A percentile compares a stretch with the other conserved stretches of the same genome.
These are phyloP conservation scores for Lacerta agilis DNA, from an alignment of 2,797 vertebrate species.

Conservation along the genomic window DNA sequence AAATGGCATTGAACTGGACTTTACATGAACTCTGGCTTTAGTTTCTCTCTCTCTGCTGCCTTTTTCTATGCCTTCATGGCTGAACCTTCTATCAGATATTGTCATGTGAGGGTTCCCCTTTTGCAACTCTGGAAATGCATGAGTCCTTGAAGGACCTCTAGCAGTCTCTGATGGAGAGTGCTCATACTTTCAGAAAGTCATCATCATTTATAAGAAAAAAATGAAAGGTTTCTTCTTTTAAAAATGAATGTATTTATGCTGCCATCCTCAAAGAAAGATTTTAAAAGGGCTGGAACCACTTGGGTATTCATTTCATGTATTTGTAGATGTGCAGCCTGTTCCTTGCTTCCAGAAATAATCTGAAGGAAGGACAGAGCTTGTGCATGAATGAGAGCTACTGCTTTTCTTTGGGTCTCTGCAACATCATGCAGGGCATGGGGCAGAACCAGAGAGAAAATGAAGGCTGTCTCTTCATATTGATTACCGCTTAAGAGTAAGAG, in stretches of 20 bases:
- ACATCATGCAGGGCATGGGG: not conserved
- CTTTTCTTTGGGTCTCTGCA: not conserved
- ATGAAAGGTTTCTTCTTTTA: slow-evolving; percentile 26
- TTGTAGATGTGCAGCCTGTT: fast-evolving
- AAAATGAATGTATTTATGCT: slow-evolving; percentile 10
- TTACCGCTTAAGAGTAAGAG: not conserved
- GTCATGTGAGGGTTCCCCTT: not conserved
- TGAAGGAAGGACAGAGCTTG: not conserved
- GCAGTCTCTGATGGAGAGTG: not conserved
- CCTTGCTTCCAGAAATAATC: not conserved
- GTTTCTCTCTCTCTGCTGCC: not conserved
- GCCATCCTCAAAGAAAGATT: not conserved
- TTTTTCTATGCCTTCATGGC: not conserved
- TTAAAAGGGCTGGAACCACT: not conserved
- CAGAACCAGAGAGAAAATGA: not conserved
- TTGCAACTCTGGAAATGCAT: not conserved
- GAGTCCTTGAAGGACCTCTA: not conserved
- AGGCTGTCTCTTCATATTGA: not conserved
- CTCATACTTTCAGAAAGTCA: not conserved
- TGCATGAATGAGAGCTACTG: not conserved
- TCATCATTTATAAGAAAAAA: not conserved
- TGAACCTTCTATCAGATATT: not conserved
- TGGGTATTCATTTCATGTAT: not conserved
- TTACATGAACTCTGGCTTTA: not conserved
- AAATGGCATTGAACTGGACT: not conserved